Evolutionary conservation across 2,888 invertebrate genomes (phyloP), one percentile per base, ranked within the genome.

Genomic region (Tipula helvola): DNA sequence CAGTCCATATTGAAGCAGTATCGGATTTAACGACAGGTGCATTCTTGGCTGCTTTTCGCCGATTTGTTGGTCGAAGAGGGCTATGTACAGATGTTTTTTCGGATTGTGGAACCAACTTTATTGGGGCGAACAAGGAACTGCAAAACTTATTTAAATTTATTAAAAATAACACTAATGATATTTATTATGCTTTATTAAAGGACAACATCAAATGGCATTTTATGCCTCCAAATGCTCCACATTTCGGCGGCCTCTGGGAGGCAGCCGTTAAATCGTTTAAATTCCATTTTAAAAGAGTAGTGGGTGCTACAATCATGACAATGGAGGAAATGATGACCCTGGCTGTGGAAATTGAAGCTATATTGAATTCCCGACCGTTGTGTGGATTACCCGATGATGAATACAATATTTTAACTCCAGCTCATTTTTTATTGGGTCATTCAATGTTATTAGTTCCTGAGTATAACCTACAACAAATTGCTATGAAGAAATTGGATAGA

Each of bases 321-420:
- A 89, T 88, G 85, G 89, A 90, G 87, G 90, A 91, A 86, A 87
- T 90, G 12, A 86, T 88, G 13, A 90, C 90, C 1, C 13, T 89
- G 4, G 18, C 89, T 16, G 88, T 88, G 36, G 90, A 90, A 88
- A 89, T 90, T 41, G 90, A 90, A 87, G 88, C 89, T 0, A 88
- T 89, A n/a, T 86, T 90, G 0, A 90, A 90, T 86, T 90, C 89
- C 1, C 87, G 90, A 8, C 90, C 90, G 10, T n/a, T n/a, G n/a
- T n/a, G n/a, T n/a, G n/a, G n/a, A n/a, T n/a, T n/a, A n/a, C n/a
- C n/a, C n/a, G n/a, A n/a, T n/a, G n/a, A n/a, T n/a, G n/a, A 88
- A 88, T n/a, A 18, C 83, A 0, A 88, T 71, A 87, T 88, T 5
- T 39, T 89, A 1, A 89, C 88, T 1, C 87, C 87, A 36, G 86